Evolutionary conservation across 2,797 vertebrate genomes (phyloP).

Genomic region (Megaceryle alcyon): DNA sequence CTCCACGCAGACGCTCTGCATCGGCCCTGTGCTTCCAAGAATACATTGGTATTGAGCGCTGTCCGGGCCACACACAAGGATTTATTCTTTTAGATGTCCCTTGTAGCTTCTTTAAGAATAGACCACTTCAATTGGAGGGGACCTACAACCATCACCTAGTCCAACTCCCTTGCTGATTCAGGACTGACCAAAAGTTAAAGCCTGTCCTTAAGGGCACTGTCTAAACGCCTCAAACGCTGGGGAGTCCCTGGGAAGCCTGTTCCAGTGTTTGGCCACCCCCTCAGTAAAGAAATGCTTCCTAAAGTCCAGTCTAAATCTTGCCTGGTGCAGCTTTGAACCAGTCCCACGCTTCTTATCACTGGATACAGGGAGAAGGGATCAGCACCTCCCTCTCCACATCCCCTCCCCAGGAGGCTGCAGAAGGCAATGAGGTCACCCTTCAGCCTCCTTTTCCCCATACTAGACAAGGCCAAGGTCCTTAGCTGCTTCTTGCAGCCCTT

Average conservation of each 20-base stretch:
- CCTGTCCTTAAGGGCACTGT: neutral
- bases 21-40: neutral
- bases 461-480: neutral
- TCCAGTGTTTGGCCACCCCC: neutral
- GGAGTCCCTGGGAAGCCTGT: neutral
- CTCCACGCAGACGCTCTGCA: neutral
- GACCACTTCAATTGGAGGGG: neutral
- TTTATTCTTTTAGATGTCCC: neutral
- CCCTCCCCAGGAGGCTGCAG: neutral
- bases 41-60: neutral
- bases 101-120: neutral
- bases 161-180: neutral
- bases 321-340: neutral
- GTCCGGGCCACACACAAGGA: neutral
- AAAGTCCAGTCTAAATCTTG: neutral
- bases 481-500: neutral
- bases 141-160: neutral
- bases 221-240: neutral
- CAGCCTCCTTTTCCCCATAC: neutral
- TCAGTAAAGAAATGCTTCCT: neutral
- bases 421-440: neutral
- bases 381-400: neutral
- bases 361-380: neutral
- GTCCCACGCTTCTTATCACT: accelerated
- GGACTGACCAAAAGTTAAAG: neutral